phyloP scores from a whole-genome alignment of 2,113 vertebrate genomes.

The Ceyx margarethae region DNA sequence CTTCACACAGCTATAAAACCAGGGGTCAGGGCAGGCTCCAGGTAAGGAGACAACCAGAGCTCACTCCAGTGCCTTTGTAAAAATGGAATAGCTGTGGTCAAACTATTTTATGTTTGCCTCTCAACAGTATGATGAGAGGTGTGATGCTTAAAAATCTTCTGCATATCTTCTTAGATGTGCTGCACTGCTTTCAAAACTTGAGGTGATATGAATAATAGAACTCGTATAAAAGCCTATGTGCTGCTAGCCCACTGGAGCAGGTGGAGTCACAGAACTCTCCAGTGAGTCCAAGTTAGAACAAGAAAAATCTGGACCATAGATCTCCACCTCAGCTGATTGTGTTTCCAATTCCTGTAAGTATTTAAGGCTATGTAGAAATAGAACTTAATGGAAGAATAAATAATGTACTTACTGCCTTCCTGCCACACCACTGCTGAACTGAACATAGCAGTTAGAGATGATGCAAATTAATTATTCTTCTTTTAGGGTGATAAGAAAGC shows the following conservation, averaged over 20 bases:
- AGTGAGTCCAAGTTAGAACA: background rate
- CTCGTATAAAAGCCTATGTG: background rate
- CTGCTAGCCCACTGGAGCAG: background rate
- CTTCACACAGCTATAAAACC: background rate
- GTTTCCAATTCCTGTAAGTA: background rate
- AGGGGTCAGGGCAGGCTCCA: background rate
- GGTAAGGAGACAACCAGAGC: background rate
- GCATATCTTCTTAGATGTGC: background rate
- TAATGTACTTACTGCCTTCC: background rate
- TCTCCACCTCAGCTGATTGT: background rate
- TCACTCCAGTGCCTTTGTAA: background rate
- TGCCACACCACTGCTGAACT: background rate
- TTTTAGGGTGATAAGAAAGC: background rate
- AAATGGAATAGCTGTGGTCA: background rate
- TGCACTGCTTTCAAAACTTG: background rate
- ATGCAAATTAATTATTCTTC: background rate
- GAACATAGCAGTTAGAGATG: background rate
- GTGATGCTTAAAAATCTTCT: background rate
- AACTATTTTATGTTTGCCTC: background rate
- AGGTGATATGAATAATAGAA: background rate
- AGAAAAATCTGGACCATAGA: background rate
- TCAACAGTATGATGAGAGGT: background rate
- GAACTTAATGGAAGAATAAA: slow-evolving; percentile 13
- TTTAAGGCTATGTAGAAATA: background rate
- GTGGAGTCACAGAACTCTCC: background rate